Evolutionary conservation across 2,797 vertebrate species (phyloP).

Genomic region (Melanogrammus aeglefinus): DNA sequence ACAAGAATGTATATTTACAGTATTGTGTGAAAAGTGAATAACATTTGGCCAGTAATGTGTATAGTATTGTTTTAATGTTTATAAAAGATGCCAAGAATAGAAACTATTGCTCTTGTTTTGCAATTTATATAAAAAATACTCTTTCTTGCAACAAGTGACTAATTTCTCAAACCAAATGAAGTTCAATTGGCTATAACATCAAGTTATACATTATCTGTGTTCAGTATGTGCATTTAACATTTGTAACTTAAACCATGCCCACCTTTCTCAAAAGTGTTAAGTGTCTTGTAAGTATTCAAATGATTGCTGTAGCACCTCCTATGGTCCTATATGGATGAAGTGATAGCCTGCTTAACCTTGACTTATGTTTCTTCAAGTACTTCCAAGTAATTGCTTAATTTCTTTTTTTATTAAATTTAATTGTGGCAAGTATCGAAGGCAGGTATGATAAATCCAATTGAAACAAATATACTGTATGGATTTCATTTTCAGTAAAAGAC

Average conservation of each 20-base stretch:
- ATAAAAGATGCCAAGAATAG: conserved; percentile 59
- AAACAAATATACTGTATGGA: not conserved
- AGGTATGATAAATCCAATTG: not conserved
- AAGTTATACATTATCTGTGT: conserved; percentile 3
- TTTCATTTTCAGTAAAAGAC: not conserved
- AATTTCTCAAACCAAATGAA: conserved; percentile 62
- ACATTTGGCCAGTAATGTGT: conserved; percentile 14
- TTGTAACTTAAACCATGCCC: not conserved
- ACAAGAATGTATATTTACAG: not conserved
- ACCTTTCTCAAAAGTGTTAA: not conserved
- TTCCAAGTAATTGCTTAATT: not conserved
- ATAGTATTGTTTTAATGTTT: conserved; percentile 7
- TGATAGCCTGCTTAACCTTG: too few relatives aligned
- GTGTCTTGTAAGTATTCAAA: too few relatives aligned
- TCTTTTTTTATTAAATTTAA: not conserved
- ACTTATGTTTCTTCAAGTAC: too few relatives aligned
- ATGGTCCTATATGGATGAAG: too few relatives aligned
- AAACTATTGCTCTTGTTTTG: conserved; percentile 21
- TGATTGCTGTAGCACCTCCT: too few relatives aligned
- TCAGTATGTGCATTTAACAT: not conserved
- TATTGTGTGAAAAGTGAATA: not conserved
- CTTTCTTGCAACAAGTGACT: conserved; percentile 45
- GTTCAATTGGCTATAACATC: conserved; percentile 36
- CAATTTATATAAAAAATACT: too few relatives aligned
- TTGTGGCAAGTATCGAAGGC: not conserved